Base-by-base conservation (phyloP, 35 echinoderm and acorn worm species). In the Holothuria glaberrima region DNA sequence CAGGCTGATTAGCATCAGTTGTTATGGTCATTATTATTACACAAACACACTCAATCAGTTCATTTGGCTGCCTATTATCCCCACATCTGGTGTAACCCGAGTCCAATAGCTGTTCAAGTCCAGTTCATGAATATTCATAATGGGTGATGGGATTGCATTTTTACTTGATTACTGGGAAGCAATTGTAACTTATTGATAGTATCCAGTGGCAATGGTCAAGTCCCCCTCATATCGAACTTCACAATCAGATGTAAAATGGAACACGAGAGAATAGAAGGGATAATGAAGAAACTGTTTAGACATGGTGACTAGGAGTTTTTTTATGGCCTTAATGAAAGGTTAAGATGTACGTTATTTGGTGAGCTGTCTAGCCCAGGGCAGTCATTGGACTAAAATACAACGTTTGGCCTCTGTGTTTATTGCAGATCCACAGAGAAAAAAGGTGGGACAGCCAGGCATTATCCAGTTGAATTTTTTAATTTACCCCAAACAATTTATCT, bases 1-100 rank as follows among this genome's bases (percentile, higher is more conserved):
- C 50, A 54, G 50, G 50, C 10, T 54, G 50, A 54, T 54, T 54
- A 9, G 50, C 50, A 54, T 54, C 50, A 54, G 50, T 14, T 54
- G 16, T 78, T 48, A 18, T 78, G 74, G 41, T 78, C 74, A 78
- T 78, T 78, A 33, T 78, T 48, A 78, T 78, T 78, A 48, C 44
- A 78, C 35, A 78, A 48, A 19, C 27, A 48, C 74, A 41, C 36
- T 78, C 74, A 74, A 35, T 74, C 50, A 54, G 50, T 54, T 54
- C 50, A 54, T 54, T 54, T 54, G 50, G 50, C 16, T 75, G 30
- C 31, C 33, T 41, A 38, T 75, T 75, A 75, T 75, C 71, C 31
- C 33, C 50, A 48, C 74, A 78, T 78, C 74, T 54, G 38, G 35
- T 28, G 74, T 78, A 78, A 78, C 74, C 41, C 38, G 74, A 78